Base-by-base conservation (phyloP, 2,888 invertebrate genomes). In the Tetrapedia diversipes region DNA sequence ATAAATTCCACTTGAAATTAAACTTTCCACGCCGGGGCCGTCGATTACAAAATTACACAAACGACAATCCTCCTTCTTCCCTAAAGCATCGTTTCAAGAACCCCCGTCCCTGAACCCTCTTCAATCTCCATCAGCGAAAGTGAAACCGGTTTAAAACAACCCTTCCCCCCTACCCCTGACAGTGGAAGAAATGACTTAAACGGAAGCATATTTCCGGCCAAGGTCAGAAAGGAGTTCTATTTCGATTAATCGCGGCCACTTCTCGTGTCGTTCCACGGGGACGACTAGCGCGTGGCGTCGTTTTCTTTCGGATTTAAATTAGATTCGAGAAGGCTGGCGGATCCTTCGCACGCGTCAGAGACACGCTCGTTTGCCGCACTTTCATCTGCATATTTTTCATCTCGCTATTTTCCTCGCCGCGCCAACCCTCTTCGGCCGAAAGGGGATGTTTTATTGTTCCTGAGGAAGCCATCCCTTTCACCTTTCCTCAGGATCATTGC, bases 281-380 rank as follows among this genome's bases (percentile, higher is more conserved):
- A 57, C 37, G n/a, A n/a, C n/a, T 34, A 10, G 11, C 24, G 34
- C 4, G 24, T 27, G 19, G 47, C 51, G 47, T 61, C 43, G 67
- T 27, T 59, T n/a, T 77, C 76, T 74, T 74, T 75, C 43, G 49
- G 76, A 77, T 77, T 77, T 68, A 77, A 77, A 74, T 75, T 77
- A 77, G 67, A 74, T 54, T 34, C 47, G 41, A 41, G 61, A 37
- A 53, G 54, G 8, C 27, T 7, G 32, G 39, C n/a, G 54, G 54
- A 61, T 70, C 63, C 57, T 37, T 54, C 39, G 37, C 43, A 27
- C 59, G 68, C 71, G 68, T 72, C 74, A 72, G 72, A 74, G 64
- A 72, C 72, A 72, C 47, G 69, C 54, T 39, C 56, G 39, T 45
- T 70, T 45, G 37, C 14, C 32, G 56, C 37, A 37, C 56, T 74